Evolutionary conservation across 2,113 vertebrate genomes (phyloP), one percentile per base, ranked within the genome.

Genomic region (Symphodus melops): DNA sequence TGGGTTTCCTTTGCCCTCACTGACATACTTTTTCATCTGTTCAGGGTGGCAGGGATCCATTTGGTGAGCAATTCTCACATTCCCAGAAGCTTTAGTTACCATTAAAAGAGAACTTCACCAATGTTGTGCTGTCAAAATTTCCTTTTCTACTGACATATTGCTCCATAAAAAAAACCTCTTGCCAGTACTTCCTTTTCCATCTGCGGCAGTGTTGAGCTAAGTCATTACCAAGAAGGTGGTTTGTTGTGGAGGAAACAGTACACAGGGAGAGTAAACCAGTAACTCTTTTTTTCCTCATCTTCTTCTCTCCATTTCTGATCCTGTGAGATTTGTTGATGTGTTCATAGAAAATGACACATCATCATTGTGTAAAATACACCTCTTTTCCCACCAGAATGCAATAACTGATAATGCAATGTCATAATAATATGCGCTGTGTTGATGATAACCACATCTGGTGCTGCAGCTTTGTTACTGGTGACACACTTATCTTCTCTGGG

Each of bases 1-100:
- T 49, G 57, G 44, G 68, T 37, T 55, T 67, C 28, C 77, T 71
- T 54, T 25, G 65, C 25, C 17, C 75, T 63, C 33, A 0, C 41
- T 11, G 16, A n/a, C 3, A 3, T 39, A 14, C 54, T 78, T 76
- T 72, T 53, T 70, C 70, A 82, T 79, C 61, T 39, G 39, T 58
- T 48, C 28, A 13, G 39, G 33, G 61, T 10, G 0, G 58, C 52
- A 51, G 64, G 72, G 65, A 81, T 73, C 78, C 61, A 82, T 82
- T 84, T 68, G 23, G 28, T 11, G 61, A 49, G 75, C 75, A 73
- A 68, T 86, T 78, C 58, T 19, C 42, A 55, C 75, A 73, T 74
- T 53, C 78, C 61, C 75, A 79, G 61, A 70, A 69, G 64, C 57
- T 41, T 19, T 39, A 57, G 70, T 75, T 68, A 42, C 68, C 59